A percentile compares a stretch with the other conserved stretches of the same genome.
Conservation (phyloP, 2,113 vertebrate species). For the Pandion haliaetus region DNA sequence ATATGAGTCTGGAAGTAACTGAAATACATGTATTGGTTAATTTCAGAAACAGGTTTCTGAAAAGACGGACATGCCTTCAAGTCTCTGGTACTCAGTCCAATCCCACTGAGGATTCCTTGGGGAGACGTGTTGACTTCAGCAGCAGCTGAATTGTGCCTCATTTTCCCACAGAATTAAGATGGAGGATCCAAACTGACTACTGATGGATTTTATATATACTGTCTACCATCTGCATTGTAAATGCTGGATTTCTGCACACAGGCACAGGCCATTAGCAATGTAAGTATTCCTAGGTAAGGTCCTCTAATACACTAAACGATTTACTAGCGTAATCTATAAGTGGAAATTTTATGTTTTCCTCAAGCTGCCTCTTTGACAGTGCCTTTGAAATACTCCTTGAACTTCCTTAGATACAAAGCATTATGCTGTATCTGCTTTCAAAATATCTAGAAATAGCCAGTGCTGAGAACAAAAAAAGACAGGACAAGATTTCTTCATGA, state of each 20-base stretch:
- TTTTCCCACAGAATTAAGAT: background rate
- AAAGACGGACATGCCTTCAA: background rate
- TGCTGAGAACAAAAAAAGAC: background rate
- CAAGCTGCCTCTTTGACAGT: background rate
- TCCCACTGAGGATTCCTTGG: background rate
- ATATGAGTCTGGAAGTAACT: background rate
- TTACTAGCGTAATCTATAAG: background rate
- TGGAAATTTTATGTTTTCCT: background rate
- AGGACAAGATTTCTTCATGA: background rate
- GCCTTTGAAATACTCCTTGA: background rate
- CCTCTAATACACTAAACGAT: background rate
- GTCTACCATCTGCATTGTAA: background rate
- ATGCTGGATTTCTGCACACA: background rate
- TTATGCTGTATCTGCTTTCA: background rate
- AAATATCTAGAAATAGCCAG: background rate
- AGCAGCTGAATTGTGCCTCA: background rate
- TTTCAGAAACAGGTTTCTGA: background rate
- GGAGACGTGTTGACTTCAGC: background rate
- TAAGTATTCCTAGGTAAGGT: background rate
- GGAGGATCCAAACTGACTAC: background rate
- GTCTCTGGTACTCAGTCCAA: background rate
- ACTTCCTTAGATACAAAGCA: background rate
- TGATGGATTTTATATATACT: background rate
- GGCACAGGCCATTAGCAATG: background rate
- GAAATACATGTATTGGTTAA: background rate